Percentiles rank a stretch among this genome's conserved stretches.
Conservation (phyloP, 2,888 invertebrate genomes). For the Nycteola revayana region DNA sequence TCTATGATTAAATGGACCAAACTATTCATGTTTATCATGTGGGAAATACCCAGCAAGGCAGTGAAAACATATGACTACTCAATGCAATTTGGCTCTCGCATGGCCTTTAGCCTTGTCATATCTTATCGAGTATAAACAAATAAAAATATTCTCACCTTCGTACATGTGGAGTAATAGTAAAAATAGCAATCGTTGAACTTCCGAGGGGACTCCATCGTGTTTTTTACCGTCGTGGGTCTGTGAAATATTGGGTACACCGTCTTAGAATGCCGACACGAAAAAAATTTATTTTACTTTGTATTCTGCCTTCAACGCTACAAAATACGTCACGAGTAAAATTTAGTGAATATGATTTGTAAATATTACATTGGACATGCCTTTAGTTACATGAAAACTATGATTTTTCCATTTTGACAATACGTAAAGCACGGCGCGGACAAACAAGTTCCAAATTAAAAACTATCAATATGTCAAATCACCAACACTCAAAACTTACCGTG, state of each 20-base stretch:
- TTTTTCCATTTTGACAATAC: conserved; percentile 73
- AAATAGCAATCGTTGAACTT: conserved; percentile 94
- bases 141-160: conserved; percentile 84
- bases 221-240: conserved; percentile 64
- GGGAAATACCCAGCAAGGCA: too few relatives aligned
- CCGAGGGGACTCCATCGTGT: conserved; percentile 85
- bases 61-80: too few relatives aligned
- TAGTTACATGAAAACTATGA: conserved; percentile 46
- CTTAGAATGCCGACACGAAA: conserved; percentile 40
- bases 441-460: conserved; percentile 56
- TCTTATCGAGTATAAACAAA: conserved; percentile 22
- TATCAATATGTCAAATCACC: conserved; percentile 41
- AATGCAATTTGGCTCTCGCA: too few relatives aligned
- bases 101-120: too few relatives aligned
- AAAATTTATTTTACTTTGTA: conserved; percentile 30
- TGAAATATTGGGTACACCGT: conserved; percentile 48
- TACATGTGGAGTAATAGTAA: conserved; percentile 93
- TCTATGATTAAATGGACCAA: too few relatives aligned
- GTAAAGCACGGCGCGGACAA: conserved; percentile 66
- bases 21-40: too few relatives aligned
- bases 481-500: conserved; percentile 61
- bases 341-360: conserved; percentile 30
- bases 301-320: conserved; percentile 32
- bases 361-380: conserved; percentile 43
- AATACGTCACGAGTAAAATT: conserved; percentile 30